These are phyloP conservation scores for Penaeus monodon DNA, from an alignment of 2,888 invertebrate species.

Conservation along the genomic window DNA sequence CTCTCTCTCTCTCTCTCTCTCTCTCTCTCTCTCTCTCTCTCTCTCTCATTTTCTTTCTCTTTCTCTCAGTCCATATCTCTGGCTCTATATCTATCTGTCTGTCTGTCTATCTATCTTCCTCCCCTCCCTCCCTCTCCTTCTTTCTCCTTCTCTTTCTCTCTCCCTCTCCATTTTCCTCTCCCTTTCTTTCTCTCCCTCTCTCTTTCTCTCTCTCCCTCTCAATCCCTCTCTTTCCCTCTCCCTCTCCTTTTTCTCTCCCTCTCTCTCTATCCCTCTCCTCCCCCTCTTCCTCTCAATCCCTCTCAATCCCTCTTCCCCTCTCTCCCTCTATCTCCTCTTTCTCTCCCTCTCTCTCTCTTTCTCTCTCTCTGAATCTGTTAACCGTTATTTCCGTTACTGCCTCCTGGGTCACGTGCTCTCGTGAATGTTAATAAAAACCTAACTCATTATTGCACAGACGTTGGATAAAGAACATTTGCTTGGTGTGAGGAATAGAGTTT, in stretches of 20 bases:
- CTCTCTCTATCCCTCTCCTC: not conserved
- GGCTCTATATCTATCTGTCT: not conserved
- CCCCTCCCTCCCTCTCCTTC: too few species aligned
- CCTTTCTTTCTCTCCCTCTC: not conserved
- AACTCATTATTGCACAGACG: too few species aligned
- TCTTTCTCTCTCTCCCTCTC: not conserved
- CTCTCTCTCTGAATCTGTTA: not conserved
- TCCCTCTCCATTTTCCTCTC: not conserved
- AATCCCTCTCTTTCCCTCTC: not conserved
- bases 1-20: not conserved
- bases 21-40: not conserved
- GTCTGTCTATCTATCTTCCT: not conserved
- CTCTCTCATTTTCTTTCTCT: not conserved
- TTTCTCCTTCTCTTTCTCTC: not conserved
- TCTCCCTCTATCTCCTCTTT: not conserved
- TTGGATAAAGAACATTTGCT: too few species aligned
- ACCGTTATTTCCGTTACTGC: too few species aligned
- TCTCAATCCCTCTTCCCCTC: not conserved
- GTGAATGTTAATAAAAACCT: too few species aligned
- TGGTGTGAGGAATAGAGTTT: too few species aligned
- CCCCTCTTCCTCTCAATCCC: not conserved
- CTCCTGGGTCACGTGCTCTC: too few species aligned
- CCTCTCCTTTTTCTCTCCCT: not conserved
- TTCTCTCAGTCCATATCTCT: too few species aligned
- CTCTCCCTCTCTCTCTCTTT: conserved; percentile 2